Percentiles rank a stretch among this genome's conserved stretches.
phyloP scores from a whole-genome alignment of 2,113 vertebrate genomes.

The Notechis scutatus region DNA sequence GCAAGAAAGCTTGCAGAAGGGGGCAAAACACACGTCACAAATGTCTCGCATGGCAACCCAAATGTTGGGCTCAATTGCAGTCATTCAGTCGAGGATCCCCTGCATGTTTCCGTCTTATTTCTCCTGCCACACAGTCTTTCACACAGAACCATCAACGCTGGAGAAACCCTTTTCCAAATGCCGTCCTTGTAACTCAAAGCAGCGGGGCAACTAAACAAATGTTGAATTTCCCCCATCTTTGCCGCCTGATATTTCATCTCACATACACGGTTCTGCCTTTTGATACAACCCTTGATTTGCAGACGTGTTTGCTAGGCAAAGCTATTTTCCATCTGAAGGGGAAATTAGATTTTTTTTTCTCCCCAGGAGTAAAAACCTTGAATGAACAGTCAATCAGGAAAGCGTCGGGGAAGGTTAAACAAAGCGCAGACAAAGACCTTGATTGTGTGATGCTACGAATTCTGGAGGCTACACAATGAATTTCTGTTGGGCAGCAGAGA shows the following conservation, averaged over 20 bases:
- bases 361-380: background rate
- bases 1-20: background rate
- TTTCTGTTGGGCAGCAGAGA: background rate
- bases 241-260: no score
- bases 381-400: background rate
- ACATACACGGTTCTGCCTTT: background rate
- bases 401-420: conserved; percentile 7
- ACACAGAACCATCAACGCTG: background rate
- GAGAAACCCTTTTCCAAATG: background rate
- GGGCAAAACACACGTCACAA: background rate
- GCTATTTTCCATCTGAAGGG: background rate
- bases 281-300: background rate
- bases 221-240: background rate
- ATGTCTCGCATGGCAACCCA: background rate
- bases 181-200: background rate
- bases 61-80: background rate
- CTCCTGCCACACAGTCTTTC: background rate
- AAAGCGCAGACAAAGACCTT: background rate
- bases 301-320: background rate
- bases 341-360: background rate
- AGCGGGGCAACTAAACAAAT: background rate
- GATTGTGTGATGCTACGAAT: background rate
- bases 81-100: background rate
- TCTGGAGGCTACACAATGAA: background rate
- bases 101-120: background rate